These are phyloP conservation scores for Ellobius talpinus DNA, from an alignment of 2,113 vertebrate species.

Conservation along the genomic window DNA sequence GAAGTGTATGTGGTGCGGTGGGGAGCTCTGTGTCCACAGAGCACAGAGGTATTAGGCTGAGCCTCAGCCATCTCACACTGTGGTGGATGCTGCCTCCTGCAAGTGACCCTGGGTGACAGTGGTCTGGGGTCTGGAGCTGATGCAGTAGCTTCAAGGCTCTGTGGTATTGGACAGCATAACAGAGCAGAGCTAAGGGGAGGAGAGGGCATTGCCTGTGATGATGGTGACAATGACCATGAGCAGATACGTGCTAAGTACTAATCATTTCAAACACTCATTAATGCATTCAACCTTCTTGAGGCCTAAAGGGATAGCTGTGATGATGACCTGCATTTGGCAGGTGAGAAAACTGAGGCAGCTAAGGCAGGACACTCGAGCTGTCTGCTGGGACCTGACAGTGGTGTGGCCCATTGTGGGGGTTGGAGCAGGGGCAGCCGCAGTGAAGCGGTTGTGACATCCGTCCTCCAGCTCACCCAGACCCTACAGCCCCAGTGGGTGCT, in stretches of 20 bases:
- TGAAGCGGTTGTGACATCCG: not conserved
- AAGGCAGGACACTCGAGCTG: not conserved
- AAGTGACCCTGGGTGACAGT: too few species aligned
- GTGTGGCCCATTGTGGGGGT: not conserved
- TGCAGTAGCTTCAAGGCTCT: not conserved
- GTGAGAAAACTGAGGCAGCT: not conserved
- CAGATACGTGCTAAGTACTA: not conserved
- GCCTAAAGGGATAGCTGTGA: rapidly evolving
- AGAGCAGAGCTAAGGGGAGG: not conserved
- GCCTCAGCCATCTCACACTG: not conserved
- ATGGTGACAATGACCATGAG: not conserved
- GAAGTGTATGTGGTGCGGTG: not conserved
- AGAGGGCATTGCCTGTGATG: not conserved
- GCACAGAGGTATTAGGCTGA: not conserved
- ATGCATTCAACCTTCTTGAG: not conserved
- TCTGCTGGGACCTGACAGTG: not conserved
- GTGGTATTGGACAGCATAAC: not conserved
- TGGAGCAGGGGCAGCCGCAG: not conserved
- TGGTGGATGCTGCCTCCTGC: not conserved
- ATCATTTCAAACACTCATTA: too few species aligned
- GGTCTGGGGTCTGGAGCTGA: not conserved
- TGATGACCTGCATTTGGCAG: not conserved
- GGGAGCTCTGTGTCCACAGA: not conserved
- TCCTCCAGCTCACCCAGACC: not conserved
- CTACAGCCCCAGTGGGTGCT: not conserved